Conservation (phyloP, 2,888 invertebrate genomes). For the Agonopterix subpropinquella region DNA sequence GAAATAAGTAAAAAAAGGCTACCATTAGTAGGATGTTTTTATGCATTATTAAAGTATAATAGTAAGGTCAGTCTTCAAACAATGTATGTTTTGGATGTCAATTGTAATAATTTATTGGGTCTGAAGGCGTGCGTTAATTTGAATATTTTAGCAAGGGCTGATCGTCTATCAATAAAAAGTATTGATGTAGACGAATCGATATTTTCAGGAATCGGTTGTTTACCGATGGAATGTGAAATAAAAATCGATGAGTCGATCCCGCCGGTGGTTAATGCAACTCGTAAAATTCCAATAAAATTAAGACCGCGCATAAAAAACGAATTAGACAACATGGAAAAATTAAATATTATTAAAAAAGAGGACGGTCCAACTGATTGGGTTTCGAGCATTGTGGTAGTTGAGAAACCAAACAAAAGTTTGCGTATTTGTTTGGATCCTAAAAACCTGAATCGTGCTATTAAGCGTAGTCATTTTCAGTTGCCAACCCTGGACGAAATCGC, state of each 20-base stretch:
- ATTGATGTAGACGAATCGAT: neutral
- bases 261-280: constrained; percentile 2
- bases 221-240: constrained; percentile 4
- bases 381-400: constrained; percentile 6
- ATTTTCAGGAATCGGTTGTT: constrained; percentile 4
- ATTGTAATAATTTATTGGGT: constrained; percentile 7
- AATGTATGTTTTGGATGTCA: constrained; percentile 1
- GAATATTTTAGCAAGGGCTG: neutral
- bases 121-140: constrained; percentile 2
- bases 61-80: neutral
- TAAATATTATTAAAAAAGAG: constrained; percentile 4
- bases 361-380: constrained; percentile 11
- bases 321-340: constrained; percentile 2
- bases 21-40: constrained; percentile 6
- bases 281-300: constrained; percentile 8
- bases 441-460: constrained; percentile 6
- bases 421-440: constrained; percentile 9
- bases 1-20: constrained; percentile 3
- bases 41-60: constrained; percentile 1
- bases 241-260: constrained; percentile 3
- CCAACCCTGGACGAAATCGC: constrained; percentile 7
- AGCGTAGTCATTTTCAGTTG: constrained; percentile 11
- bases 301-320: neutral
- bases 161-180: neutral
- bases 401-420: constrained; percentile 5